Base-by-base conservation (phyloP, 2,888 invertebrate genomes). In the Bembecia ichneumoniformis region DNA sequence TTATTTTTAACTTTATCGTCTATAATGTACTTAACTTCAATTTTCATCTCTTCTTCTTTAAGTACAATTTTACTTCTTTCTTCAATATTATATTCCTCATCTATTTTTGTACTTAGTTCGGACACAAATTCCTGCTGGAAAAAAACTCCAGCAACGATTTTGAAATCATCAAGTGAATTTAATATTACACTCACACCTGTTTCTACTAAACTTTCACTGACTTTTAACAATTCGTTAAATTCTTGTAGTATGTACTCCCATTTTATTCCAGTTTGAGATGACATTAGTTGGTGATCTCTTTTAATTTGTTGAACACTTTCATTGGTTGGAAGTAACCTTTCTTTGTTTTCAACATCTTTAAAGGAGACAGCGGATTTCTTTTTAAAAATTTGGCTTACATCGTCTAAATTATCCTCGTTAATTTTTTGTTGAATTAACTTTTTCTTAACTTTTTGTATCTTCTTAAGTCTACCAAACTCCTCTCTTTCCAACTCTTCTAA, bases 151-250 rank as follows among this genome's bases (percentile, higher is more conserved):
- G 64, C 52, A 28, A 51, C 59, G 7, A 28, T 43, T 49, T 58
- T 62, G 3, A 59, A 56, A 35, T 57, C 51, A 44, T 71, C 62
- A 51, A 66, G 68, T 7, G 54, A 50, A 44, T 49, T 51, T n/a
- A 68, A 46, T 46, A 68, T 65, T 3, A 56, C 52, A 13, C 55
- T 48, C 1, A 62, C 35, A 13, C 62, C 60, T 3, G 51, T 56
- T 11, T 57, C 51, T n/a, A 66, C 43, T 47, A 68, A 58, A 20
- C 51, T 45, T 52, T 59, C 61, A 3, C 63, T 64, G 1, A 61
- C 36, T 5, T n/a, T 9, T 45, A 66, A 61, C 1, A 72, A 54
- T 49, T 63, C 52, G 14, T 53, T 48, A 2, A 68, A 47, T 49
- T 62, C 51, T 7, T 28, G 28, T 28, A 28, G 28, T 28, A 28